phyloP scores from a whole-genome alignment of 37 sponge, comb jelly and placozoan species.

The Chondrosia reniformis region DNA sequence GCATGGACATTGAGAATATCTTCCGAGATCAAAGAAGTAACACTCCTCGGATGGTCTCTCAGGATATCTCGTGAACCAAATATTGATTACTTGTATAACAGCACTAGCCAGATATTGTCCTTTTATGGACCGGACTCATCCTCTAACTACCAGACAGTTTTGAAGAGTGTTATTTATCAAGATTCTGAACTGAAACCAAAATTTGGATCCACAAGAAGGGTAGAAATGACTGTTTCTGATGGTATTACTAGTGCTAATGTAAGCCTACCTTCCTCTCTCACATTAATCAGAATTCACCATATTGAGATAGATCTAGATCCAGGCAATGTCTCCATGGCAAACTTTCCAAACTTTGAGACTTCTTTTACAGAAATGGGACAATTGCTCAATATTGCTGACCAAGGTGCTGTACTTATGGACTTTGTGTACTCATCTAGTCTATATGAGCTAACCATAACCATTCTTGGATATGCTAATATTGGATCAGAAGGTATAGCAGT shows the following conservation, averaged over 20 bases:
- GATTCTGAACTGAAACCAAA: slow-evolving; percentile 39
- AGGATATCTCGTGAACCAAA: slow-evolving; percentile 79
- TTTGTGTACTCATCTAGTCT: slow-evolving; percentile 6
- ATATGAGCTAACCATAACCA: slow-evolving; percentile 52
- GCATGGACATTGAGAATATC: slow-evolving; percentile 63
- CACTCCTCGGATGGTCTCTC: slow-evolving; percentile 78
- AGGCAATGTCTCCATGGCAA: slow-evolving; percentile 23
- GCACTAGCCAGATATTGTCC: slow-evolving; percentile 26
- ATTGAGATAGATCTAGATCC: slow-evolving; percentile 86
- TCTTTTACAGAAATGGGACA: slow-evolving; percentile 49
- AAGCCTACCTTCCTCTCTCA: slow-evolving; percentile 28
- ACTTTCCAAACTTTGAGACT: slow-evolving; percentile 34
- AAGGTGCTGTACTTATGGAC: slow-evolving; percentile 61
- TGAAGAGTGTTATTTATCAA: slow-evolving; percentile 68
- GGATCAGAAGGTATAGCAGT: slow-evolving; percentile 55
- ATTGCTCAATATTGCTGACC: slow-evolving; percentile 60
- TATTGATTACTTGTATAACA: slow-evolving; percentile 51
- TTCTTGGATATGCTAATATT: slow-evolving; percentile 35
- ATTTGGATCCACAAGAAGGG: slow-evolving; percentile 39
- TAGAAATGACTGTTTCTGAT: slow-evolving; percentile 53
- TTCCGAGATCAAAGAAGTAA: neutral
- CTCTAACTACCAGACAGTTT: slow-evolving; percentile 65
- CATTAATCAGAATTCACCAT: slow-evolving; percentile 70
- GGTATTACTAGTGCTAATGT: slow-evolving; percentile 50
- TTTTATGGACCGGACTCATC: slow-evolving; percentile 74